Conservation (phyloP, 2,797 vertebrate species). For the Eulemur albifrons region DNA sequence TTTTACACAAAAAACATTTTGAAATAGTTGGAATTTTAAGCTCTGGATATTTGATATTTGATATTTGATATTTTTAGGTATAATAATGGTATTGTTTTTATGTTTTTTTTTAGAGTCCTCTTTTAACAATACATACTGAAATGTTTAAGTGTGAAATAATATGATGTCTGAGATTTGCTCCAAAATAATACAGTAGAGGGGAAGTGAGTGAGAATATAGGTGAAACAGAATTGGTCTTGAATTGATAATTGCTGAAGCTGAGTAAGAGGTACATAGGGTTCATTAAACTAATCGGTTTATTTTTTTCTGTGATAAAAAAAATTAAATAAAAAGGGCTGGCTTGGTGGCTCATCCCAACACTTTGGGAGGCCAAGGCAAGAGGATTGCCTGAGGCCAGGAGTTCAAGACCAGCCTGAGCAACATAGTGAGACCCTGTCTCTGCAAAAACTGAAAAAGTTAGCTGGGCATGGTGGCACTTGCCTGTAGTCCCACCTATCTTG, state of each 20-base stretch:
- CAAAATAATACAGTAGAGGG: background rate
- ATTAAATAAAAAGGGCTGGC: too few relatives aligned
- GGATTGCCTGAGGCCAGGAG: too few relatives aligned
- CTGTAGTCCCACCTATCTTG: too few relatives aligned
- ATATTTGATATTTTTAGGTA: background rate
- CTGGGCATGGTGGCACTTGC: too few relatives aligned
- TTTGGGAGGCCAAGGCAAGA: too few relatives aligned
- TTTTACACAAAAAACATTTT: background rate
- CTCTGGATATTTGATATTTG: background rate
- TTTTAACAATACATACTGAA: background rate
- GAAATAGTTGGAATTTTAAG: background rate
- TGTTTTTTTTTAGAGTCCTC: background rate
- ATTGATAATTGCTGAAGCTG: background rate
- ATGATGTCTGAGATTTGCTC: background rate
- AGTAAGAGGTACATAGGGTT: background rate
- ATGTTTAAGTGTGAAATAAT: conserved; percentile 4
- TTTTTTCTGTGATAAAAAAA: background rate
- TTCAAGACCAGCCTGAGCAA: too few relatives aligned
- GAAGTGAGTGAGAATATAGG: background rate
- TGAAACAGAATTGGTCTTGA: background rate
- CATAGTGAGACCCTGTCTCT: too few relatives aligned
- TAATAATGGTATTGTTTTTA: background rate
- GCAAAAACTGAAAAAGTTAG: too few relatives aligned
- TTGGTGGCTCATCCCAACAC: too few relatives aligned
- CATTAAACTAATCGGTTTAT: background rate